A percentile compares a stretch with the other conserved stretches of the same genome.
These are phyloP conservation scores for Lepidonotus clava DNA, from an alignment of 2,888 invertebrate species.

Conservation along the genomic window DNA sequence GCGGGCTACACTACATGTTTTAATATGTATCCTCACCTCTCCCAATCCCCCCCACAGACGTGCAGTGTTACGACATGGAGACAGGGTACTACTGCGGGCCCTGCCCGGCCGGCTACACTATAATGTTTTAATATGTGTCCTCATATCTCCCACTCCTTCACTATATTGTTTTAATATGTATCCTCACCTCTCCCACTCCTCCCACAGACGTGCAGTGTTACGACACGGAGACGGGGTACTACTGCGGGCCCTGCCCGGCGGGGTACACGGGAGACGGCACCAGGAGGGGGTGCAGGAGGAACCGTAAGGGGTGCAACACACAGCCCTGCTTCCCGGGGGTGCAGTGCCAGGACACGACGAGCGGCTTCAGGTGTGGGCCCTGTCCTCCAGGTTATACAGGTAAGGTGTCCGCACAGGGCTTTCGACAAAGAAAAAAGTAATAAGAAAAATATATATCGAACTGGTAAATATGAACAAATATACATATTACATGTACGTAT, in stretches of 20 bases:
- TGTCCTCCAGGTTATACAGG: conserved; percentile 87
- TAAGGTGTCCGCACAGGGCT: conserved; percentile 82
- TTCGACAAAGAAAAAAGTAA: too few relatives aligned
- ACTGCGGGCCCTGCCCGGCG: conserved; percentile 87
- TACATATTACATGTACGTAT: too few relatives aligned
- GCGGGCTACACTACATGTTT: conserved; percentile 86
- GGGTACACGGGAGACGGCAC: conserved; percentile 88
- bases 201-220: conserved; percentile 57
- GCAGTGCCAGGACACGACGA: conserved; percentile 84
- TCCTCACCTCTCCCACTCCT: too few relatives aligned
- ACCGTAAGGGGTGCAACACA: conserved; percentile 46
- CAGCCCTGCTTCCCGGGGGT: conserved; percentile 81
- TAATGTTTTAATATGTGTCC: too few relatives aligned
- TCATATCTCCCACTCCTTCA: too few relatives aligned
- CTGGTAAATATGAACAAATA: too few relatives aligned
- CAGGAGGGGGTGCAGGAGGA: conserved; percentile 69
- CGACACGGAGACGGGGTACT: conserved; percentile 84
- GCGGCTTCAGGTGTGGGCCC: conserved; percentile 81
- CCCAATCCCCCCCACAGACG: too few relatives aligned
- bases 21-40: too few relatives aligned
- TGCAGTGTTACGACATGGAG: conserved; percentile 57
- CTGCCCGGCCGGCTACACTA: conserved; percentile 86
- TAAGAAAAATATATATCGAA: too few relatives aligned
- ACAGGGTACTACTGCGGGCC: conserved; percentile 89
- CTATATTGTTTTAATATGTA: too few relatives aligned